Conservation (phyloP, 2,888 invertebrate genomes). For the Nymphalis c-album region DNA sequence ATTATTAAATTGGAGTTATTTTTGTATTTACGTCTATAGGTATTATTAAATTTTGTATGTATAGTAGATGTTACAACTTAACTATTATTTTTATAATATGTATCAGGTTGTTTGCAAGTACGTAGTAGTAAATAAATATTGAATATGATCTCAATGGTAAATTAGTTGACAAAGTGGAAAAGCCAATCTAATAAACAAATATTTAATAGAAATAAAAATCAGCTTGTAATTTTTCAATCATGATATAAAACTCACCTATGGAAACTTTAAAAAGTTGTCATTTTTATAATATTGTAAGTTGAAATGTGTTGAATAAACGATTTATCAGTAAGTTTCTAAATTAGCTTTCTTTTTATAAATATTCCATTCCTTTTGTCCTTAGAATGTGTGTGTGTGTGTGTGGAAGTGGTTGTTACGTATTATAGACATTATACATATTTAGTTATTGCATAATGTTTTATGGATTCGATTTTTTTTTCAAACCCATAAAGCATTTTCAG, state of each 20-base stretch:
- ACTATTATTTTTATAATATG: slow-evolving; percentile 32
- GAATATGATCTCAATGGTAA: slow-evolving; percentile 45
- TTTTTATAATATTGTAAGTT: slow-evolving; percentile 71
- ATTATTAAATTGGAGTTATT: slow-evolving; percentile 72
- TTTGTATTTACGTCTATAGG: slow-evolving; percentile 61
- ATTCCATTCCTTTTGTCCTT: too few species aligned
- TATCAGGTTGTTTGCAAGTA: slow-evolving; percentile 38
- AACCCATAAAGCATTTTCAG: too few species aligned
- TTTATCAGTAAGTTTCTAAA: slow-evolving; percentile 30
- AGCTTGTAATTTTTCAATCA: slow-evolving; percentile 28
- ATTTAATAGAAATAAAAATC: slow-evolving; percentile 21
- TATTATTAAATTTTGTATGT: slow-evolving; percentile 44
- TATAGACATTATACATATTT: too few species aligned
- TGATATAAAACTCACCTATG: slow-evolving; percentile 46
- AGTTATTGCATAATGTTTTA: too few species aligned
- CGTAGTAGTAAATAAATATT: slow-evolving; percentile 41
- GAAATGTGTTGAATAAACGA: slow-evolving; percentile 76
- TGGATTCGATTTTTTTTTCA: too few species aligned
- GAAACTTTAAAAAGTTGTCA: slow-evolving; percentile 57
- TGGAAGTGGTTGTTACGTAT: too few species aligned
- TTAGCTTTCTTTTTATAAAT: slow-evolving; percentile 2
- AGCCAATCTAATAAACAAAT: slow-evolving; percentile 25
- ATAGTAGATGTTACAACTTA: slow-evolving; percentile 31
- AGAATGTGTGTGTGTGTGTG: too few species aligned
- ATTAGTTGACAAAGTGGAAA: slow-evolving; percentile 45